Conservation (phyloP, 2,888 invertebrate genomes). For the Charanyca ferruginea region DNA sequence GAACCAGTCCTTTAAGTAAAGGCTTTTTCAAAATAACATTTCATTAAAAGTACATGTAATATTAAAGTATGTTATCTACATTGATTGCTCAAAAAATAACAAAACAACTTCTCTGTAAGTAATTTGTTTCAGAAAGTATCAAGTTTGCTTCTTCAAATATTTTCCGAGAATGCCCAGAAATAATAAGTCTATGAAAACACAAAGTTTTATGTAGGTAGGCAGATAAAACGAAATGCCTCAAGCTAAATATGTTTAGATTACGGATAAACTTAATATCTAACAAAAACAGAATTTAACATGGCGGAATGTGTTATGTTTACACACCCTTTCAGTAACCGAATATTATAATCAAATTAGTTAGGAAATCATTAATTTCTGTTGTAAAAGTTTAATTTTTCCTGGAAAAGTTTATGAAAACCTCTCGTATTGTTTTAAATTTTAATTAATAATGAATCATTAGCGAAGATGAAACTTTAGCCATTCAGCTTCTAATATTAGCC, state of each 20-base stretch:
- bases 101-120: background rate
- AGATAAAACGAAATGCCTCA: slow-evolving; percentile 24
- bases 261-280: slow-evolving; percentile 22
- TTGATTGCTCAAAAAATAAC: slow-evolving; percentile 7
- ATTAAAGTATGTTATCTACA: background rate
- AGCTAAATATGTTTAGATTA: slow-evolving; percentile 33
- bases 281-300: slow-evolving; percentile 39
- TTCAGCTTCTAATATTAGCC: slow-evolving; percentile 32
- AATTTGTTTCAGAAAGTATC: slow-evolving; percentile 3
- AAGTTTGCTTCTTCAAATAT: slow-evolving; percentile 27
- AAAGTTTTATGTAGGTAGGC: slow-evolving; percentile 18
- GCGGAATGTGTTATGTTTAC: slow-evolving; percentile 42
- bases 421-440: slow-evolving; percentile 49
- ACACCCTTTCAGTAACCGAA: slow-evolving; percentile 24
- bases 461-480: slow-evolving; percentile 40
- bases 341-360: slow-evolving; percentile 38
- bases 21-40: background rate
- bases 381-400: slow-evolving; percentile 28
- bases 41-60: background rate
- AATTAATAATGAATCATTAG: slow-evolving; percentile 54
- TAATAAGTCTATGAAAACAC: slow-evolving; percentile 11
- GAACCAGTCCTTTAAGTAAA: too few species aligned
- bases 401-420: slow-evolving; percentile 37
- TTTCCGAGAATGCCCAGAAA: slow-evolving; percentile 22
- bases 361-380: slow-evolving; percentile 42